These are phyloP conservation scores for Australoheros facetus DNA, from an alignment of 2,797 vertebrate genomes.

Conservation along the genomic window DNA sequence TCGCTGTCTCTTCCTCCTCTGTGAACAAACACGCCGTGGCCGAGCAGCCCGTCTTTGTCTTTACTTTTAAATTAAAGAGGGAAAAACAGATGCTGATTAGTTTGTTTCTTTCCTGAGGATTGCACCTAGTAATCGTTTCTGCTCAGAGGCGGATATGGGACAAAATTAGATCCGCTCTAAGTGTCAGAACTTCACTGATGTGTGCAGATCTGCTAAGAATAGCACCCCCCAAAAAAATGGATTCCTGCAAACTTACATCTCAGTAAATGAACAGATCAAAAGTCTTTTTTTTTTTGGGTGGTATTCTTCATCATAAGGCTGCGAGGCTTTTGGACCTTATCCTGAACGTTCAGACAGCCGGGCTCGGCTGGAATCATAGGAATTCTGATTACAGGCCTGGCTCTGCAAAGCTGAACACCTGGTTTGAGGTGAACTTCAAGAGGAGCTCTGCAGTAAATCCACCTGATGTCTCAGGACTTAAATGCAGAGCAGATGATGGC, in stretches of 20 bases:
- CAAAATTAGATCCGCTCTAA: neutral
- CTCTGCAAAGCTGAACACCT: conserved; percentile 35
- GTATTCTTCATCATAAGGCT: neutral
- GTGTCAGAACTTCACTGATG: neutral
- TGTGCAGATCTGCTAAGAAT: neutral
- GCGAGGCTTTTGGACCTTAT: neutral
- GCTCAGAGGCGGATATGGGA: neutral
- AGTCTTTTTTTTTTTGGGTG: neutral
- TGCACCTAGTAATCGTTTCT: neutral
- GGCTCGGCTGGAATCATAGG: too few species aligned
- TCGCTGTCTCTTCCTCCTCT: neutral
- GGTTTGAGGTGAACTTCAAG: conserved; percentile 54
- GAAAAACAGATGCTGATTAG: neutral
- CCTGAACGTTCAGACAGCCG: conserved; percentile 12
- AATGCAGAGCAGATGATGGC: conserved; percentile 41
- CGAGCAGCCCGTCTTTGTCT: neutral
- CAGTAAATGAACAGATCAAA: neutral
- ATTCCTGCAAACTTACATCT: neutral
- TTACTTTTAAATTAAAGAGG: neutral
- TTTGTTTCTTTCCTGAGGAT: neutral
- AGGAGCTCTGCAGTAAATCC: conserved; percentile 36
- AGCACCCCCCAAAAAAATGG: neutral
- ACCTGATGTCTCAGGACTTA: conserved; percentile 24
- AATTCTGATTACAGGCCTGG: conserved; percentile 42
- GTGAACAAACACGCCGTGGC: conserved; percentile 9